Base-by-base conservation (phyloP, 2,113 vertebrate genomes). In the Dromas ardeola region DNA sequence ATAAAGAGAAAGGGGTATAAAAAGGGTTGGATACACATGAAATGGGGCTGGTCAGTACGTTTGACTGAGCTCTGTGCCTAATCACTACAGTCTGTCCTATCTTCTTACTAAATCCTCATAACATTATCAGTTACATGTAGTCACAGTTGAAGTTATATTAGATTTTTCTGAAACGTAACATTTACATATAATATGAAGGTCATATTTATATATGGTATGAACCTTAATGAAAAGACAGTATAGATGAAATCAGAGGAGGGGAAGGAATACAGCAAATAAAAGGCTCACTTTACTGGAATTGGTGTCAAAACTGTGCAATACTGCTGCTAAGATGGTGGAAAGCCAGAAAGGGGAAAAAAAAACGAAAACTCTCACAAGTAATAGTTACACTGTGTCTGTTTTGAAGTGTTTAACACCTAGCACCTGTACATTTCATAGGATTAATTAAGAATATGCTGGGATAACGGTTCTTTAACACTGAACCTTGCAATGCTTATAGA, bases 21-120 rank as follows among this genome's bases (percentile, higher is more conserved):
- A 71, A 79, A 27, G 47, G 4, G 1, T 79, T 1, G 2, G 45
- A 45, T 53, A 38, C 8, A 22, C 0, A 1, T 69, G 38, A 50
- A 74, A 81, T 36, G 16, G 14, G 23, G 19, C 79, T 76, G 34
- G 19, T 47, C 34, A 69, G 19, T 43, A 32, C 1, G 1, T 70
- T 70, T 53, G 27, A 38, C 55, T 1, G 4, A 52, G 42, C 47
- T 29, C n/a, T 40, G 29, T 30, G n/a, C 13, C 58, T 80, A 23
- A 20, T 72, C 49, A 14, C 50, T 52, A 21, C 45, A 71, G 29
- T 34, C 56, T 55, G 14, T 32, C 40, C 40, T 63, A 63, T 29
- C 56, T 80, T 50, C 40, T 40, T 25, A 36, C 25, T 71, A 78
- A 84, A 56, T 84, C 56, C 5, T 26, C 40, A n/a, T 56, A 42